Percentiles rank a stretch among this genome's conserved stretches.
Conservation (phyloP, 2,888 invertebrate species). For the Thelaira solivaga region DNA sequence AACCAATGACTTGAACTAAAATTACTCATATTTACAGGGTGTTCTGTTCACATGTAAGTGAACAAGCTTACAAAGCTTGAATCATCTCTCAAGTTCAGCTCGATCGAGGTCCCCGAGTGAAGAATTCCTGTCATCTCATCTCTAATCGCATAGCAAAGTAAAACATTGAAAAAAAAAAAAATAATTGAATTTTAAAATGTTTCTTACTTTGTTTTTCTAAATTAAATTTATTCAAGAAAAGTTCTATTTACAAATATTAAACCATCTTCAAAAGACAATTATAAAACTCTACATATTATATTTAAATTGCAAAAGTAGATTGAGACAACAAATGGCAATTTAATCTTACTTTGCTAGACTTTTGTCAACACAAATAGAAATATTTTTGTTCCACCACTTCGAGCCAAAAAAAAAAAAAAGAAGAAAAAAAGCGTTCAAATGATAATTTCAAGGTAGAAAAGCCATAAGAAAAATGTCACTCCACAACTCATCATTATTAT, state of each 20-base stretch:
- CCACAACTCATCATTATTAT: conserved; percentile 11
- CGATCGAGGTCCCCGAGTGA: too few species aligned
- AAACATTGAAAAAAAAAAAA: too few species aligned
- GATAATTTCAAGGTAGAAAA: conserved; percentile 49
- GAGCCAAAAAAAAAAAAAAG: not conserved
- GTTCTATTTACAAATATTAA: not conserved
- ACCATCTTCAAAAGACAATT: conserved; percentile 33
- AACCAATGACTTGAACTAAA: too few species aligned
- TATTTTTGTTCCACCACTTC: not conserved
- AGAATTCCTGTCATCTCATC: too few species aligned
- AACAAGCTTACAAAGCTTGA: too few species aligned
- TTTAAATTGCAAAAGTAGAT: conserved; percentile 44
- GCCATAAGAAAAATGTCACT: conserved; percentile 29
- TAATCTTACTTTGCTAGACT: conserved; percentile 26
- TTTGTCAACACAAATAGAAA: conserved; percentile 23
- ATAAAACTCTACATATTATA: conserved; percentile 25
- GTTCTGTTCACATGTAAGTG: too few species aligned
- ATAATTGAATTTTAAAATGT: too few species aligned
- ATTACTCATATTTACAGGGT: too few species aligned
- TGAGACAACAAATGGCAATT: conserved; percentile 27
- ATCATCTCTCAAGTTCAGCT: too few species aligned
- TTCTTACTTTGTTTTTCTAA: too few species aligned
- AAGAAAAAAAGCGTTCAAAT: conserved; percentile 2
- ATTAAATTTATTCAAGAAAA: too few species aligned
- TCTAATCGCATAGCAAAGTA: too few species aligned